These are phyloP conservation scores for Ptilorrhoa leucosticta DNA, from an alignment of 2,113 vertebrate species.

Conservation along the genomic window DNA sequence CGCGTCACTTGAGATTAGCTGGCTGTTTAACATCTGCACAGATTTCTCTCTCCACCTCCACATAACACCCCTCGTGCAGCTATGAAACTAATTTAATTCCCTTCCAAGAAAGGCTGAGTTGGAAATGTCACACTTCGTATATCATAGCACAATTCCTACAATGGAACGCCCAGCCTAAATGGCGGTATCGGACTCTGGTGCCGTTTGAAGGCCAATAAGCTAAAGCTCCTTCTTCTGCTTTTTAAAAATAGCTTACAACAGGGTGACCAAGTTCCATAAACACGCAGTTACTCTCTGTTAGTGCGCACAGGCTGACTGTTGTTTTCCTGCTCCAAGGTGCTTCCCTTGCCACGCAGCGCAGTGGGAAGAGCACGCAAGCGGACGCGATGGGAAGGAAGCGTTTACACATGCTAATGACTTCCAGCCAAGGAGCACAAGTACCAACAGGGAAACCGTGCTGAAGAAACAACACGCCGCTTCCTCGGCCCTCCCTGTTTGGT, in stretches of 20 bases:
- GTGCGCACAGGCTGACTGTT: not conserved
- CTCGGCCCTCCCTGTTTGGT: not conserved
- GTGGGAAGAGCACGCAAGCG: conserved; percentile 42
- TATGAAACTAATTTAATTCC: not conserved
- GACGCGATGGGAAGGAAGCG: conserved; percentile 33
- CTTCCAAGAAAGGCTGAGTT: conserved; percentile 41
- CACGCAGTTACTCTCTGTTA: not conserved
- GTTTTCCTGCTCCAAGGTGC: conserved; percentile 51
- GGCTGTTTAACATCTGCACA: conserved; percentile 51
- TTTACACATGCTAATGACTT: conserved; percentile 55
- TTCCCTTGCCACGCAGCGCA: conserved; percentile 49
- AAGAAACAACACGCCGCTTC: not conserved
- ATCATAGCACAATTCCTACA: not conserved
- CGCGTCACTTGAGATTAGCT: conserved; percentile 11
- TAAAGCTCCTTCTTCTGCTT: not conserved
- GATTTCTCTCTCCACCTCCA: conserved; percentile 38
- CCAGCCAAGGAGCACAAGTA: conserved; percentile 25
- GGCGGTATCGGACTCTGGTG: not conserved
- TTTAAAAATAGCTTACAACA: not conserved
- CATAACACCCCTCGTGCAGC: not conserved
- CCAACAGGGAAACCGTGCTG: not conserved
- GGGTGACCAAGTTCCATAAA: not conserved
- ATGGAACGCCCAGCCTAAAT: not conserved
- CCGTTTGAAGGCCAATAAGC: not conserved
- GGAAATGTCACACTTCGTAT: conserved; percentile 46